Conservation (phyloP, 2,888 invertebrate species). For the Lumbricus terrestris region DNA sequence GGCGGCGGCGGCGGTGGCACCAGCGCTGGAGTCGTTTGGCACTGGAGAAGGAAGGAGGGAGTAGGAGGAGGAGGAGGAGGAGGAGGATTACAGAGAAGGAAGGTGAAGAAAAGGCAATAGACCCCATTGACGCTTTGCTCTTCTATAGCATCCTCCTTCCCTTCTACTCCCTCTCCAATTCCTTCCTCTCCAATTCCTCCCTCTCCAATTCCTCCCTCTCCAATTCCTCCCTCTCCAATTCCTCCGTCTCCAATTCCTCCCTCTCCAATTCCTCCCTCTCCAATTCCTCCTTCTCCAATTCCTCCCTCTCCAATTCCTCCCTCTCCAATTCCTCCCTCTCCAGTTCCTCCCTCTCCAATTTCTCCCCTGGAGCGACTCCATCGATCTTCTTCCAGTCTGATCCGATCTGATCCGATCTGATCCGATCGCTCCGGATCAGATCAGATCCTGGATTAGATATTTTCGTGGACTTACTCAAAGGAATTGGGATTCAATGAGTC, state of each 20-base stretch:
- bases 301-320: background rate
- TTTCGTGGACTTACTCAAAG: background rate
- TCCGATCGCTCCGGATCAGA: background rate
- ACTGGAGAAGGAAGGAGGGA: too few relatives aligned
- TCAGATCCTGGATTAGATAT: background rate
- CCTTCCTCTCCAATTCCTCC: background rate
- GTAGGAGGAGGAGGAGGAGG: too few relatives aligned
- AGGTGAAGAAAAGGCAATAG: background rate
- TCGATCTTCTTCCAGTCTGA: too few relatives aligned
- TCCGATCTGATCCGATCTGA: background rate
- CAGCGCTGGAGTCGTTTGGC: too few relatives aligned
- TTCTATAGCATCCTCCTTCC: background rate
- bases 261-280: background rate
- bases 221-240: background rate
- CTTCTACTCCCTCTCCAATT: background rate
- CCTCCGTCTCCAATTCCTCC: background rate
- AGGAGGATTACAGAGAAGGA: background rate
- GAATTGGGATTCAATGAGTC: background rate
- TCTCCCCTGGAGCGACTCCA: background rate
- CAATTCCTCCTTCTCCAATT: too few relatives aligned
- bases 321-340: background rate
- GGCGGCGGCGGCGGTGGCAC: too few relatives aligned
- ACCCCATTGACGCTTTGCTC: background rate
- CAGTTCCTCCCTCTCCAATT: background rate
- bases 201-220: background rate